Evolutionary conservation across 2,797 vertebrate species (phyloP), one percentile per base, ranked within the genome.

Genomic region (Brachymystax lenok): DNA sequence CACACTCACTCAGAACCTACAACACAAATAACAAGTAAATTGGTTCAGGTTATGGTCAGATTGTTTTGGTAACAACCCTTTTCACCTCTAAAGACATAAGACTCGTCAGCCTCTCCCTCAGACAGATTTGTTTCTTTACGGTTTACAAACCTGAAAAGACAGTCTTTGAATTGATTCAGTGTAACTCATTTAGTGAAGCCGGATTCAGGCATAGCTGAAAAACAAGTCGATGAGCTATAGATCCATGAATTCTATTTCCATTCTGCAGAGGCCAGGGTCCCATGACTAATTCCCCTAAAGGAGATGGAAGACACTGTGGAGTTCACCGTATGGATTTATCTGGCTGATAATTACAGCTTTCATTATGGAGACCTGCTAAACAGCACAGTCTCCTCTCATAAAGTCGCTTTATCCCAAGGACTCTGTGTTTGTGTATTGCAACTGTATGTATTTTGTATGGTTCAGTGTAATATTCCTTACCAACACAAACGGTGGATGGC

Each of bases 151-250:
- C 51, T 16, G 51, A 16, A 79, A 28, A 17, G 56, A 24, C 63
- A 61, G 28, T 35, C 21, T 33, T 77, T 71, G 69, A 74, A 73
- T 76, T 56, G 52, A 13, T 56, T 73, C 80, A 83, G 35, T 8
- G 35, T 40, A 40, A 40, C 84, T 90, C 85, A 82, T 88, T 92
- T 82, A 85, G 82, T 52, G 52, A 80, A 87, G 82, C 81, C 79
- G 50, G 80, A 82, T 86, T 89, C 6, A 80, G 84, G 86, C 83
- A 85, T 88, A 83, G 87, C 87, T 82, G 77, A 77, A 71, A 86
- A 84, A 89, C 87, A 88, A 88, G 89, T 86, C 86, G 86, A 91
- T 90, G 87, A 87, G 84, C 85, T 84, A 79, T 82, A 84, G 89
- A 88, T 82, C 79, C 83, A 90, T 90, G 79, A 87, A 90, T 90